Evolutionary conservation across 2,888 invertebrate genomes (phyloP).

Genomic region (Hydrotaea diabolus): DNA sequence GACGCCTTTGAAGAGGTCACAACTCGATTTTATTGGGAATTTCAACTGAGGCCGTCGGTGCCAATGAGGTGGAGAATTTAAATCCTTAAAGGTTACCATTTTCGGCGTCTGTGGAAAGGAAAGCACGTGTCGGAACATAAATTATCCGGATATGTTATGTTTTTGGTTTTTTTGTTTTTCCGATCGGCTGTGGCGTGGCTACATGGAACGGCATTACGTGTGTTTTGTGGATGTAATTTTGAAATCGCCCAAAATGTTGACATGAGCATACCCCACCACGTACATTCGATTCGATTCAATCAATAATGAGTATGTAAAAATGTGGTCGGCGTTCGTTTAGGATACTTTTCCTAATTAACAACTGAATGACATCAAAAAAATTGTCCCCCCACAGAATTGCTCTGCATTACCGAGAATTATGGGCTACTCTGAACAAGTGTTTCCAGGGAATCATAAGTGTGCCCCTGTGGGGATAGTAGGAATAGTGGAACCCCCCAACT

Average conservation of each 20-base stretch:
- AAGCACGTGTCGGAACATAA: constrained; percentile 57
- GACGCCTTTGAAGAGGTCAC: constrained; percentile 5
- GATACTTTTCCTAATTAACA: constrained; percentile 34
- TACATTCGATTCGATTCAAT: background rate
- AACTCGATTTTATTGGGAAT: constrained; percentile 32
- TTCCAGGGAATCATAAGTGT: background rate
- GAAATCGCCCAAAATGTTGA: background rate
- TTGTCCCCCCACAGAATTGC: background rate
- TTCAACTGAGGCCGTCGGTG: background rate
- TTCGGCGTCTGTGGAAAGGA: constrained; percentile 21
- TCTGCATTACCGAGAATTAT: background rate
- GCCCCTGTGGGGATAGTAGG: background rate
- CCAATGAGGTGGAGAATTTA: constrained; percentile 17
- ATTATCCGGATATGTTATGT: constrained; percentile 52
- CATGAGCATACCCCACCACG: background rate
- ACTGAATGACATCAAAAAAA: constrained; percentile 25
- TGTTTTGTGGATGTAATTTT: constrained; percentile 15
- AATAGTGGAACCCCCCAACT: too few species aligned
- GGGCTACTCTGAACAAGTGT: constrained; percentile 25
- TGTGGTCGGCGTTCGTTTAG: background rate
- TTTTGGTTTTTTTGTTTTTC: background rate
- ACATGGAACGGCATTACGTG: background rate
- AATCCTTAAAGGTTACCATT: constrained; percentile 54
- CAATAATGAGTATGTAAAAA: constrained; percentile 1
- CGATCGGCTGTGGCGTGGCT: background rate